Conservation (phyloP, 2,797 vertebrate species). For the Pangasius djambal region DNA sequence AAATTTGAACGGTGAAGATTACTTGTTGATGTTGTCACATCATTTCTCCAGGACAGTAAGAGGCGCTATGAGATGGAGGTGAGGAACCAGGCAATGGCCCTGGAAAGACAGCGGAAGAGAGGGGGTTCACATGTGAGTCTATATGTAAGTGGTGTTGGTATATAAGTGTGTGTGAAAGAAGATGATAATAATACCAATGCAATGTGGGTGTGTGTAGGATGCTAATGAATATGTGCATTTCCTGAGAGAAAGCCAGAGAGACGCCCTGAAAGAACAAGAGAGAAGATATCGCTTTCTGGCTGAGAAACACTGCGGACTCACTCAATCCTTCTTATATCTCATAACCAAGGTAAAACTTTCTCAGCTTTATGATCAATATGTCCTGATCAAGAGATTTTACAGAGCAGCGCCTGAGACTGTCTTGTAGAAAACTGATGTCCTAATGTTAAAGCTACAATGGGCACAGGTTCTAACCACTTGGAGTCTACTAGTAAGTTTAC, state of each 20-base stretch:
- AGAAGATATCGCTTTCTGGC: conserved; percentile 93
- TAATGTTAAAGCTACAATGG: neutral
- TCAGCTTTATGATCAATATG: neutral
- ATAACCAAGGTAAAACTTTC: conserved; percentile 73
- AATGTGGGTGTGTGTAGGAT: conserved; percentile 73
- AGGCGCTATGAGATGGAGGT: conserved; percentile 87
- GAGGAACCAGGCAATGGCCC: conserved; percentile 73
- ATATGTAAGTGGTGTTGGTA: neutral
- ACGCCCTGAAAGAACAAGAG: conserved; percentile 89
- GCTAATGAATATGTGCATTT: conserved; percentile 81
- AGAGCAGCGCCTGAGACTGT: neutral
- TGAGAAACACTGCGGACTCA: conserved; percentile 85
- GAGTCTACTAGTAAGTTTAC: neutral
- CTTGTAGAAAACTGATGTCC: neutral
- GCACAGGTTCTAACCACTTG: neutral
- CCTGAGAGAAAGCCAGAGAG: conserved; percentile 81
- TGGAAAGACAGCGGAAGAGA: conserved; percentile 81
- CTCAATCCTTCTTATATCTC: conserved; percentile 66
- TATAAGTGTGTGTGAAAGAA: conserved; percentile 26
- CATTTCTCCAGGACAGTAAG: conserved; percentile 80
- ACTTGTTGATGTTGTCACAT: neutral
- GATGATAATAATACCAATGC: conserved; percentile 25
- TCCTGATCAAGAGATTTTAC: neutral
- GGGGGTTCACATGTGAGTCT: conserved; percentile 78
- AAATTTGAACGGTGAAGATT: neutral